These are phyloP conservation scores for Polyommatus icarus DNA, from an alignment of 2,888 invertebrate genomes.

Conservation along the genomic window DNA sequence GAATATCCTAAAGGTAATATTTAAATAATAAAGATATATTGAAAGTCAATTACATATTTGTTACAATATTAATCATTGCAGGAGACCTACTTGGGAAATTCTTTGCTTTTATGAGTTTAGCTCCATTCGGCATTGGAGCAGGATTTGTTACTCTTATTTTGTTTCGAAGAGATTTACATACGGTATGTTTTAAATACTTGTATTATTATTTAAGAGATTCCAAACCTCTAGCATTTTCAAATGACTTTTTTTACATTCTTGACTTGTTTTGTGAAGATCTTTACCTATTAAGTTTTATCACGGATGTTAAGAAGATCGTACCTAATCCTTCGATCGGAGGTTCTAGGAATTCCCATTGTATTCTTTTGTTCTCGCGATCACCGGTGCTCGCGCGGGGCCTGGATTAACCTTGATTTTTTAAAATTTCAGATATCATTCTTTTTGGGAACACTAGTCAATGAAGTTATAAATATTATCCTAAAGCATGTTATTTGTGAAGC, in stretches of 20 bases:
- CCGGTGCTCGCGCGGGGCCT: no score
- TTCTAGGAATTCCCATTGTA: no score
- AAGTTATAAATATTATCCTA: slow-evolving; percentile 87
- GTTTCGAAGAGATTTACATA: slow-evolving; percentile 94
- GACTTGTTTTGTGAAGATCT: background rate
- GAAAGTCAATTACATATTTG: background rate
- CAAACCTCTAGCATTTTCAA: background rate
- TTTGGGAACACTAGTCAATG: slow-evolving; percentile 88
- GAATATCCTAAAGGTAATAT: slow-evolving; percentile 91
- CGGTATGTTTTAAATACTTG: slow-evolving; percentile 76
- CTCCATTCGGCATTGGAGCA: slow-evolving; percentile 90
- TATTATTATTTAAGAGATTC: slow-evolving; percentile 22
- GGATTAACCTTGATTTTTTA: background rate
- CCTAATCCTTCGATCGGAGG: no score
- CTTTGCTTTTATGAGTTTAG: slow-evolving; percentile 89
- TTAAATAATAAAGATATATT: background rate
- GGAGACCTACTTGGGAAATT: slow-evolving; percentile 91
- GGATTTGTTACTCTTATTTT: slow-evolving; percentile 91
- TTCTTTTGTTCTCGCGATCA: no score
- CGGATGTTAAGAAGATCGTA: background rate
- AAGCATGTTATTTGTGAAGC: slow-evolving; percentile 91
- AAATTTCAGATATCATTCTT: slow-evolving; percentile 89
- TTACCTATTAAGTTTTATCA: background rate
- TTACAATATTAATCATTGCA: slow-evolving; percentile 68
- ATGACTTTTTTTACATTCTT: background rate